phyloP scores from a whole-genome alignment of 2,888 invertebrate genomes.

The Drosophila pseudotakahashii region DNA sequence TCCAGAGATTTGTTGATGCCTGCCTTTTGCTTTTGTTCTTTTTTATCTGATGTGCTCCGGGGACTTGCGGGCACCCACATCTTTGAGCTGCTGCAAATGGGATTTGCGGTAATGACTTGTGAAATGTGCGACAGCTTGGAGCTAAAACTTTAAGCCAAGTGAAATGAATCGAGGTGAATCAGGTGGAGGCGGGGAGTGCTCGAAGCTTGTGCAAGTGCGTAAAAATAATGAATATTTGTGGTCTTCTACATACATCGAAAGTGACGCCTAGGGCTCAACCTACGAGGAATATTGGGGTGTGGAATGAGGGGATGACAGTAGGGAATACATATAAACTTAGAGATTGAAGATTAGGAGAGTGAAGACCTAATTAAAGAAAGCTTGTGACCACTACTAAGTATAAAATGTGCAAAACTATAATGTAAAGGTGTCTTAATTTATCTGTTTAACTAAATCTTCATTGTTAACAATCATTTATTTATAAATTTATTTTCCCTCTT shows the following conservation, averaged over 20 bases:
- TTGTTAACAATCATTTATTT: background rate
- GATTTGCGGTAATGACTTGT: slow-evolving; percentile 72
- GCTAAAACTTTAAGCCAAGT: slow-evolving; percentile 50
- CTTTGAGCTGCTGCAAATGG: slow-evolving; percentile 50
- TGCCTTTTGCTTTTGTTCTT: slow-evolving; percentile 7
- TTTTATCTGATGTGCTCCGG: slow-evolving; percentile 39
- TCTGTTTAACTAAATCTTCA: background rate
- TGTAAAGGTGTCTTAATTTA: background rate
- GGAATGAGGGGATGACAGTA: slow-evolving; percentile 15
- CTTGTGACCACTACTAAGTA: background rate
- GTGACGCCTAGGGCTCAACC: slow-evolving; percentile 79
- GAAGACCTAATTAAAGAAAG: background rate
- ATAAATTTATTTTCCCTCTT: background rate
- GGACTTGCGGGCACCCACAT: slow-evolving; percentile 22
- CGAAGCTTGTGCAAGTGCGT: slow-evolving; percentile 19
- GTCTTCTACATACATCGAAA: slow-evolving; percentile 70
- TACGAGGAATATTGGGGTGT: slow-evolving; percentile 46
- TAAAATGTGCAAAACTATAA: background rate
- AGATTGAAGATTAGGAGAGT: background rate
- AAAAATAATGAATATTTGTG: slow-evolving; percentile 26
- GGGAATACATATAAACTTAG: slow-evolving; percentile 14
- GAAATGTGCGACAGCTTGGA: slow-evolving; percentile 59
- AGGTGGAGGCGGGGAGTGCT: slow-evolving; percentile 24
- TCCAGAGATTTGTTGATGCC: slow-evolving; percentile 13
- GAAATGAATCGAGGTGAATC: slow-evolving; percentile 18